Base-by-base conservation (phyloP, 2,797 vertebrate genomes). In the Rhabdophis nuchalis region DNA sequence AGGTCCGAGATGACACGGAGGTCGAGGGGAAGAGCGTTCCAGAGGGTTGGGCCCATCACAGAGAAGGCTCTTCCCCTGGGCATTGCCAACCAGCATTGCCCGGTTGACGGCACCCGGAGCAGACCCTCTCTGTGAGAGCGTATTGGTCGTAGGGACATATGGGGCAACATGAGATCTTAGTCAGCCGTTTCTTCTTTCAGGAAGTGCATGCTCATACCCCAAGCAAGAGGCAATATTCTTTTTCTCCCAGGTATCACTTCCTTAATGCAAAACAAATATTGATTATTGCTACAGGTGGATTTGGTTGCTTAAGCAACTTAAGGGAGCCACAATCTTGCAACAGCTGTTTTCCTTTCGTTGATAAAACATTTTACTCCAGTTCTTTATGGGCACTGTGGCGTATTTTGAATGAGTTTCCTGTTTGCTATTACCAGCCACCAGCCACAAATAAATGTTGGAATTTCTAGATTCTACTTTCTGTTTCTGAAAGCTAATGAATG, bases 181-280 rank as follows among this genome's bases (percentile, higher is more conserved):
- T 92, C 64, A 68, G 12, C 16, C 5, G 23, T 92, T 93, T 32
- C 25, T 91, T 36, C 50, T 12, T 77, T 27, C 72, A 50, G 94
- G 68, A 92, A 85, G 9, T 85, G 72, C 32, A 54, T 88, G 41
- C 0, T 0, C 6, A 54, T 57, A 32, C 54, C 23, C 9, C 56
- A 27, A 4, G 85, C 27, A 92, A 58, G 90, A 61, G 25, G 0
- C 32, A 54, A 85, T 5, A 50, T 10, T 1, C 72, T 52, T 5
- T 88, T 93, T 54, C 57, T 68, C 14, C 12, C 54, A 57, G 89
- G 2, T 16, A 64, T 60, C 6, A 61, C 90, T 91, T 93, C 93
- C 93, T 93, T 27, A 53, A 14, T 57, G 64, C 41, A 13, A 64
- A 92, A 64, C 85, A 64, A 88, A 58, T 94, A 2, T 90, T 93